Conservation (phyloP, 2,113 vertebrate species). For the Chiloscyllium plagiosum region DNA sequence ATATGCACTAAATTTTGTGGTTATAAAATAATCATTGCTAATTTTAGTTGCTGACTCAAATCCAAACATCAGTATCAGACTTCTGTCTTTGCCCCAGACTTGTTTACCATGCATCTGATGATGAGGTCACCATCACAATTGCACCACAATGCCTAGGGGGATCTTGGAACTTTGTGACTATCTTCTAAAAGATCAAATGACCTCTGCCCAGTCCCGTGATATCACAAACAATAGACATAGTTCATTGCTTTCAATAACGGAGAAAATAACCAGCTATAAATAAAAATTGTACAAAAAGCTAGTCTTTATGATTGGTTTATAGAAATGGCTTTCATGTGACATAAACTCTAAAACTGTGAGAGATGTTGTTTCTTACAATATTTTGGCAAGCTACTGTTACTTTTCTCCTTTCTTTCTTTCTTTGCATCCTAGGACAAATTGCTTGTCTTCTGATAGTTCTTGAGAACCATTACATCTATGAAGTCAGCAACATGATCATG, state of each 20-base stretch:
- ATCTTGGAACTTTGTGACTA: background rate
- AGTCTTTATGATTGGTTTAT: background rate
- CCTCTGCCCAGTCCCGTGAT: background rate
- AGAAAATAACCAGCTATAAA: background rate
- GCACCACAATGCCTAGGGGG: background rate
- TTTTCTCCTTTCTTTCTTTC: background rate
- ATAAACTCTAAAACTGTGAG: background rate
- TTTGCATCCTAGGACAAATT: background rate
- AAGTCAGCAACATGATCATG: background rate
- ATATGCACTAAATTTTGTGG: background rate
- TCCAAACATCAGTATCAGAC: background rate
- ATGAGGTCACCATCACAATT: background rate
- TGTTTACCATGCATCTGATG: background rate
- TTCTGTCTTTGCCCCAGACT: background rate
- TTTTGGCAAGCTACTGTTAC: background rate
- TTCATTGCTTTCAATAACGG: background rate
- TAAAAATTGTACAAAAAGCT: background rate
- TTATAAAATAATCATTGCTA: background rate
- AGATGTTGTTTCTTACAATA: background rate
- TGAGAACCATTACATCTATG: background rate
- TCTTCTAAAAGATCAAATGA: background rate
- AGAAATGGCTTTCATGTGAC: background rate
- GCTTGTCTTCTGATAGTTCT: background rate
- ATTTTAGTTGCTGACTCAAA: background rate
- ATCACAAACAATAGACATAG: background rate